Conservation (phyloP, 1,140 invertebrate genomes). For the Colletes latitarsis region DNA sequence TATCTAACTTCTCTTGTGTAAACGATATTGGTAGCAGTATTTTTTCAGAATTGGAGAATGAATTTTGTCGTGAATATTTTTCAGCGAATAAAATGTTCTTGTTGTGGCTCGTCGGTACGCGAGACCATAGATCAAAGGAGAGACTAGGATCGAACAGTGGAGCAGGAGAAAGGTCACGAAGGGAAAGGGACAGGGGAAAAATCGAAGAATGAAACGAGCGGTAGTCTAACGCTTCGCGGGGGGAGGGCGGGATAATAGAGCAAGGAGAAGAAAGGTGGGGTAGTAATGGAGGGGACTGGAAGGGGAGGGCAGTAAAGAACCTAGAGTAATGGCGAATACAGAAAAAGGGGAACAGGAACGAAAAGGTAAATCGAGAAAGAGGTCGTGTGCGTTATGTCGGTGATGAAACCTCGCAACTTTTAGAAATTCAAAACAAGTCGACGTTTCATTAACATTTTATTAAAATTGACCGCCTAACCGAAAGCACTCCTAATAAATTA, state of each 20-base stretch:
- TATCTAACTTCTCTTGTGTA: too few relatives aligned
- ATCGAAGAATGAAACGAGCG: background rate
- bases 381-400: conserved; percentile 14
- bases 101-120: conserved; percentile 15
- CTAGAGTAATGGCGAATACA: conserved; percentile 10
- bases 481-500: too few relatives aligned
- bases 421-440: conserved; percentile 1
- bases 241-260: conserved; percentile 26
- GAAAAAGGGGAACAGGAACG: conserved; percentile 1
- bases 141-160: conserved; percentile 6
- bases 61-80: too few relatives aligned
- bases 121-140: conserved; percentile 3
- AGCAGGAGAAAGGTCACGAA: background rate
- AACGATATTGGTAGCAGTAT: too few relatives aligned
- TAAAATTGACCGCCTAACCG: too few relatives aligned
- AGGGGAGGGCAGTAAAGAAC: background rate
- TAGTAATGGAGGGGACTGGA: background rate
- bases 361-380: conserved; percentile 15
- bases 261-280: background rate
- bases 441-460: too few relatives aligned
- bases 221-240: conserved; percentile 1
- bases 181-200: too few relatives aligned
- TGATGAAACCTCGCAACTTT: conserved; percentile 22
- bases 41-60: too few relatives aligned
- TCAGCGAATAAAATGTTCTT: background rate